Evolutionary conservation across 2,113 vertebrate species (phyloP).

Genomic region (Passer montanus): DNA sequence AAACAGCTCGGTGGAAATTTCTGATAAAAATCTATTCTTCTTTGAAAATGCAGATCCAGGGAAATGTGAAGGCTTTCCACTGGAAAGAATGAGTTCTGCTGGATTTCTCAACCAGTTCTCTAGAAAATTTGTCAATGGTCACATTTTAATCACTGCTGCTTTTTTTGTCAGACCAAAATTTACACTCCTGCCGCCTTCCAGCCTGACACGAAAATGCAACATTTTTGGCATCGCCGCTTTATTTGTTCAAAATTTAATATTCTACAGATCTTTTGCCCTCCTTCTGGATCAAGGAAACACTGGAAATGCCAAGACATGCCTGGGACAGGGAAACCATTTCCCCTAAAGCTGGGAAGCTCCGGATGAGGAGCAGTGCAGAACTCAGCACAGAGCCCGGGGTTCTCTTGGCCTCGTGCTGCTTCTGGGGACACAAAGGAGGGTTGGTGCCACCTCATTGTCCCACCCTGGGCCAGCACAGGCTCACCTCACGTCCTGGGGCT

Average conservation of each 20-base stretch:
- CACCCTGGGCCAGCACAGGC: background rate
- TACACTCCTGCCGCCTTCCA: background rate
- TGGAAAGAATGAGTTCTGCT: conserved; percentile 31
- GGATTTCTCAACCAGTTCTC: conserved; percentile 49
- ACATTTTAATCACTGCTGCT: background rate
- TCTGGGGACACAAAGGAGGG: background rate
- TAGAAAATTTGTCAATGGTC: conserved; percentile 5
- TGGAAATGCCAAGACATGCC: background rate
- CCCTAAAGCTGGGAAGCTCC: background rate
- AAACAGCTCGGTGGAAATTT: conserved; percentile 10
- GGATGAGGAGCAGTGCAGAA: background rate
- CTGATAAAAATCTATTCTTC: conserved; percentile 24
- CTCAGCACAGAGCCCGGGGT: fast-evolving
- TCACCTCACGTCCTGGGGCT: background rate
- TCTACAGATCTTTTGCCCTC: background rate
- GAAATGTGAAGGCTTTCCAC: conserved; percentile 32
- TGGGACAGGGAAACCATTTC: background rate
- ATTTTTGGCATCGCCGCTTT: background rate
- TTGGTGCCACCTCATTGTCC: fast-evolving
- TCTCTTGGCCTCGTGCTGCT: background rate
- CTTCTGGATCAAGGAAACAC: background rate
- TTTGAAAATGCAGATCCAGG: conserved; percentile 19
- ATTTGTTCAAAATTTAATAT: background rate
- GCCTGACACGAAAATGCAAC: background rate
- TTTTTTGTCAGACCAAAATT: background rate